Conservation (phyloP, 2,113 vertebrate genomes). For the Paraplagusia blochii region DNA sequence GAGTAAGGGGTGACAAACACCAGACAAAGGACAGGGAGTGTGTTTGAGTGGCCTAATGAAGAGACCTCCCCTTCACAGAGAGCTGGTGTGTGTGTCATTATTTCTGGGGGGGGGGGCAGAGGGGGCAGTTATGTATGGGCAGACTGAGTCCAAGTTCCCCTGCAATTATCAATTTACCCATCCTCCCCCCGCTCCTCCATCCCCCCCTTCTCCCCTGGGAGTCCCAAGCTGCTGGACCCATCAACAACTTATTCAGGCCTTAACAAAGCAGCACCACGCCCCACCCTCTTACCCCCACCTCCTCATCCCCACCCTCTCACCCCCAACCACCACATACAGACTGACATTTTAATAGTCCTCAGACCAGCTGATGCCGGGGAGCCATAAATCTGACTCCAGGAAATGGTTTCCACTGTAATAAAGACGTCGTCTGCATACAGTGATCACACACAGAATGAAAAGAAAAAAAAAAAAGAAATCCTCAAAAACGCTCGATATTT, state of each 20-base stretch:
- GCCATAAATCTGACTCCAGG: no score
- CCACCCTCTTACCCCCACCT: conserved; percentile 18
- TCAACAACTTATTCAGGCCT: conserved; percentile 73
- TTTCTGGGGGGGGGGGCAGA: conserved; percentile 16
- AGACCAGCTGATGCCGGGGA: conserved; percentile 8
- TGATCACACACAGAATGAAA: no score
- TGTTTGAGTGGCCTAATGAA: conserved; percentile 69
- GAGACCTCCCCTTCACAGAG: conserved; percentile 64
- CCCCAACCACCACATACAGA: conserved; percentile 21
- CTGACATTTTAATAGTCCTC: conserved; percentile 22
- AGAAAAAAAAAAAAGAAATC: no score
- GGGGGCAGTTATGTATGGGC: conserved; percentile 48
- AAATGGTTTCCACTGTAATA: no score
- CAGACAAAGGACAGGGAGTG: conserved; percentile 53
- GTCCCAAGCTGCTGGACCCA: conserved; percentile 72
- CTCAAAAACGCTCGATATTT: no score
- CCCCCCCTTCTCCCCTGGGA: conserved; percentile 71
- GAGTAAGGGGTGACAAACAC: conserved; percentile 43
- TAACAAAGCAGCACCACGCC: conserved; percentile 70
- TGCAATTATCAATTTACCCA: conserved; percentile 72
- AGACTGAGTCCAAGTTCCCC: conserved; percentile 71
- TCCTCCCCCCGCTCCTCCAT: conserved; percentile 23
- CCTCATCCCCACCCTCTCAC: conserved; percentile 9
- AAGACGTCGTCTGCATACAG: no score
- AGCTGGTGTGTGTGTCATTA: conserved; percentile 28